phyloP scores from a whole-genome alignment of 2,113 vertebrate species.

The Heterotis niloticus region DNA sequence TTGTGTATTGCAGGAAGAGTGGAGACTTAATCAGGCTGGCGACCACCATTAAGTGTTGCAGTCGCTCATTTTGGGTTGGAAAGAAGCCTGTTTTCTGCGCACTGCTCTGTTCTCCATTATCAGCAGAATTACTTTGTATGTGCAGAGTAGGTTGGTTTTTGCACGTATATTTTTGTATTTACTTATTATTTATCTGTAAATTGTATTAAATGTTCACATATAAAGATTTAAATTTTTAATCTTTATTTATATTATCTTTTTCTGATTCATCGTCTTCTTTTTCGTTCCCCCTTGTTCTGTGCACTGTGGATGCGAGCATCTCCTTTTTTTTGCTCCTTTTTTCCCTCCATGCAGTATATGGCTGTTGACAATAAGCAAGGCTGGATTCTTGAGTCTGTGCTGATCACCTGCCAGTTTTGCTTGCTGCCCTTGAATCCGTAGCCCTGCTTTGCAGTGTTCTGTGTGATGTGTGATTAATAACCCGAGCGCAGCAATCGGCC shows the following conservation, averaged over 20 bases:
- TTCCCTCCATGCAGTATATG: no score
- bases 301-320: no score
- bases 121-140: not conserved
- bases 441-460: not conserved
- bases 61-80: not conserved
- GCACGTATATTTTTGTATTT: not conserved
- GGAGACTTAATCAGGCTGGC: not conserved
- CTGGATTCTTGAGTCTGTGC: no score
- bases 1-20: not conserved
- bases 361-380: no score
- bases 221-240: no score
- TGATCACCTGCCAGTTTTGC: no score
- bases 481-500: not conserved
- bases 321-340: no score
- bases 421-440: no score
- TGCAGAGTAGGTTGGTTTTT: conserved; percentile 1
- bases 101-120: not conserved
- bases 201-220: no score
- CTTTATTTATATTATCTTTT: no score
- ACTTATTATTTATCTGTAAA: not conserved
- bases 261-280: no score
- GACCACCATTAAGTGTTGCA: not conserved
- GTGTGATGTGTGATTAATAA: conserved; percentile 11
- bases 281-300: no score
- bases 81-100: not conserved